Conservation (phyloP, 2,797 vertebrate genomes). For the Galaxias olidus region DNA sequence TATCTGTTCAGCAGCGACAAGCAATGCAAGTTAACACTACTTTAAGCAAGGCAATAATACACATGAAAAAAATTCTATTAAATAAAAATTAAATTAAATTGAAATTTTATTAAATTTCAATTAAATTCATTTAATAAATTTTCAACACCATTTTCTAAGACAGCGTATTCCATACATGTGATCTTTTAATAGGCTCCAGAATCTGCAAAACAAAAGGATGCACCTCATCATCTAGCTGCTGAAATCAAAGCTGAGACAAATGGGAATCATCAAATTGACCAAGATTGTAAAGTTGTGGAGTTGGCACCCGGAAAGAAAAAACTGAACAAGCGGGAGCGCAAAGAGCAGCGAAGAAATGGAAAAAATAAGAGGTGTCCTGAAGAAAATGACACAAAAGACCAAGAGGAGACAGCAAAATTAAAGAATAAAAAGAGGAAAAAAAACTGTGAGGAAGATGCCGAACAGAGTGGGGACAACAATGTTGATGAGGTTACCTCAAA, state of each 20-base stretch:
- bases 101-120: too few relatives aligned
- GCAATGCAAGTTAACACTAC: constrained; percentile 74
- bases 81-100: too few relatives aligned
- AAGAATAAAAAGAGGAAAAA: constrained; percentile 61
- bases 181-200: constrained; percentile 30
- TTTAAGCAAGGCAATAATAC: neutral
- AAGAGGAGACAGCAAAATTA: constrained; percentile 48
- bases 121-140: neutral
- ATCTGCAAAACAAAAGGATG: constrained; percentile 19
- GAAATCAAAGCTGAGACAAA: constrained; percentile 21
- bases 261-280: constrained; percentile 15
- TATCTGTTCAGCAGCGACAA: constrained; percentile 80
- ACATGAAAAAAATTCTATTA: neutral
- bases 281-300: constrained; percentile 30
- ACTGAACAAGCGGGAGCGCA: constrained; percentile 78
- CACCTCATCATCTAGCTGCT: constrained; percentile 14
- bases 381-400: constrained; percentile 8
- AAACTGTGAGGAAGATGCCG: constrained; percentile 39
- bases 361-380: constrained; percentile 29
- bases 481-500: constrained; percentile 45
- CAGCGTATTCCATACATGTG: neutral
- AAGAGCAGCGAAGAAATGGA: constrained; percentile 54
- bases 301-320: constrained; percentile 58
- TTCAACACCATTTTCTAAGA: too few relatives aligned
- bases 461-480: constrained; percentile 6